These are phyloP conservation scores for western clawed frog (Xenopus tropicalis) DNA, from an alignment of 2,113 vertebrate species.

Conservation along the genomic window DNA sequence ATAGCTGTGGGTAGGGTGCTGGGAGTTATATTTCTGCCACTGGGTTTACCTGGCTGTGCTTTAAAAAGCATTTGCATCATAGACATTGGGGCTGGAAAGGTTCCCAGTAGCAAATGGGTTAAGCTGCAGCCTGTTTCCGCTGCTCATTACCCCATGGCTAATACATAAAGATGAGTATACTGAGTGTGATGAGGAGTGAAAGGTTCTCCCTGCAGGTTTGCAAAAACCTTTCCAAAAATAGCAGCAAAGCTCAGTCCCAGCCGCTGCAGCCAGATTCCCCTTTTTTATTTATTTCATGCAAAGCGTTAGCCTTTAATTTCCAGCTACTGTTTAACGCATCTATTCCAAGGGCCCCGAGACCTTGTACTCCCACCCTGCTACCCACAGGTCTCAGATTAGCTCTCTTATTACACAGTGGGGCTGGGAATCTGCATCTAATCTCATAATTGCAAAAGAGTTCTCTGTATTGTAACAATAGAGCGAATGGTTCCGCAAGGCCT, in stretches of 20 bases:
- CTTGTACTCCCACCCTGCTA: not conserved
- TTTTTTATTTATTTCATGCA: conserved; percentile 1
- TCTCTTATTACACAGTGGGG: not conserved
- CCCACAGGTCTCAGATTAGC: not conserved
- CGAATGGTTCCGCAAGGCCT: not conserved
- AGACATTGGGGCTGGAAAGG: too few species aligned
- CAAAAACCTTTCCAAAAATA: conserved; percentile 17
- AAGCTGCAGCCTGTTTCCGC: not conserved
- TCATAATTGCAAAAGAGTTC: not conserved
- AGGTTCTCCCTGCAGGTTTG: conserved; percentile 22
- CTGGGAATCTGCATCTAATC: not conserved
- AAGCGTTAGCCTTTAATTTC: conserved; percentile 13
- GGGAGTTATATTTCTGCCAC: too few species aligned
- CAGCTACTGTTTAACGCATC: conserved; percentile 5
- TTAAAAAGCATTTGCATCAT: too few species aligned
- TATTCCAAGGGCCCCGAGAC: not conserved
- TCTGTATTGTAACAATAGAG: not conserved
- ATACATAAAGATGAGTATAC: conserved; percentile 25
- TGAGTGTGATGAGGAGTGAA: conserved; percentile 26
- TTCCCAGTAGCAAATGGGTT: not conserved
- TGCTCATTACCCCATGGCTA: conserved; percentile 1
- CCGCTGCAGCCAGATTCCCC: not conserved
- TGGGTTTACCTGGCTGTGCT: too few species aligned
- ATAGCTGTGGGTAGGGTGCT: too few species aligned
- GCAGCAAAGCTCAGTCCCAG: conserved; percentile 5